Base-by-base conservation (phyloP, 2,797 vertebrate genomes). In the Argya squamiceps region DNA sequence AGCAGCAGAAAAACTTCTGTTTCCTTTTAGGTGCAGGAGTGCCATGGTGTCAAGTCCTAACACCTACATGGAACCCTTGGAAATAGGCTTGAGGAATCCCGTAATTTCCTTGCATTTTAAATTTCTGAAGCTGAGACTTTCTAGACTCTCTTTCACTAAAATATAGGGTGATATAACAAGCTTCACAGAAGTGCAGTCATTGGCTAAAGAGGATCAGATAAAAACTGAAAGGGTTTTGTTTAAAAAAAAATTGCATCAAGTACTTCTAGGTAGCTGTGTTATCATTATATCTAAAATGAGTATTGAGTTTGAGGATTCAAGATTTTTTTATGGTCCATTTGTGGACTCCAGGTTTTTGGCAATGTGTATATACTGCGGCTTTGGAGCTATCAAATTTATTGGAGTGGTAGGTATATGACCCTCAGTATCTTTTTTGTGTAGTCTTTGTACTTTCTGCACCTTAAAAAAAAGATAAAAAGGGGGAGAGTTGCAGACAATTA, bases 401-500 rank as follows among this genome's bases (percentile, higher is more conserved):
- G 11, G 43, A 34, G 18, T 43, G 29, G 24, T 29, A 64, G 19
- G 17, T 64, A 0, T 69, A 36, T 1, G 3, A 49, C 21, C 26
- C 22, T 71, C 34, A 43, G 27, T 20, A 20, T 53, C 11, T 29
- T 91, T 82, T 89, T 49, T 60, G 18, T 37, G 67, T 56, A 41
- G 11, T 24, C 18, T 73, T 74, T 59, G 19, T 76, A 34, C 70
- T 26, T 71, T 77, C 19, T 60, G 32, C 6, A 26, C 9, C 22
- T 81, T 27, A 14, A 14, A 53, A 47, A n/a, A 11, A 10, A 13
- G 11, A 26, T 11, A 1, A 10, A 74, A 19, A 6, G 5, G 2
- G 0, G 1, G 1, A 1, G 15, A 59, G 14, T 30, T 9, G 2
- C 3, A 39, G 30, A 15, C 29, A 8, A 44, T 64, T 46, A 92